Conservation (phyloP, 1,140 invertebrate species). For the Saccostrea cuccullata region DNA sequence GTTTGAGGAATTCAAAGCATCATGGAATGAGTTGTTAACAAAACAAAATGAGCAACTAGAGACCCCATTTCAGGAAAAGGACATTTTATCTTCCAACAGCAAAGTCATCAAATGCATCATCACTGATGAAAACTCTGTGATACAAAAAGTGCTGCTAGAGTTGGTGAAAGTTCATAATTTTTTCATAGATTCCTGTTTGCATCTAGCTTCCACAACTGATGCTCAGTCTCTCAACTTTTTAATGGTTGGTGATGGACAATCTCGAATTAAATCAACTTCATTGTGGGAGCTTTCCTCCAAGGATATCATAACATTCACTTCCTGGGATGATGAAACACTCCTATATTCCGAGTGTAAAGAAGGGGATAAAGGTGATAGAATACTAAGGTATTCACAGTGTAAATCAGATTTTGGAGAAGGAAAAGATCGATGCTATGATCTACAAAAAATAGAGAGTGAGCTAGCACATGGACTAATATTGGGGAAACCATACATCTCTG, state of each 20-base stretch:
- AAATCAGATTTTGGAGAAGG: constrained; percentile 41
- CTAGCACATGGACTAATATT: constrained; percentile 26
- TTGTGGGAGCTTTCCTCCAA: constrained; percentile 4
- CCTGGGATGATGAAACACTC: too few relatives aligned
- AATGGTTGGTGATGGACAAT: neutral
- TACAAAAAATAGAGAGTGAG: constrained; percentile 50
- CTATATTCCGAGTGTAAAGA: too few relatives aligned
- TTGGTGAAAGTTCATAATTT: constrained; percentile 46
- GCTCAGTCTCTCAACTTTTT: neutral
- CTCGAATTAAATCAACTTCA: neutral
- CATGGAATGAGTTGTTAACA: constrained; percentile 56
- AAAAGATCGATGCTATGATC: constrained; percentile 34
- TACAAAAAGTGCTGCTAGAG: constrained; percentile 20
- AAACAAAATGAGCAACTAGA: neutral
- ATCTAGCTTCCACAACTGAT: neutral
- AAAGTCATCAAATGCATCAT: constrained; percentile 40
- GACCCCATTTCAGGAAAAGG: too few relatives aligned
- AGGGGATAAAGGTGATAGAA: constrained; percentile 7
- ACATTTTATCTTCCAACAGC: neutral
- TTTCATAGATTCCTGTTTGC: constrained; percentile 35
- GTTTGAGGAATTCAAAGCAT: constrained; percentile 51
- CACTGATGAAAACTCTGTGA: constrained; percentile 35
- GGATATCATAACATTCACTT: constrained; percentile 40
- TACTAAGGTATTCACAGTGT: constrained; percentile 47
- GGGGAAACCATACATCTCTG: constrained; percentile 39